Conservation (phyloP, 2,797 vertebrate genomes). For the Micrastur ruficollis region DNA sequence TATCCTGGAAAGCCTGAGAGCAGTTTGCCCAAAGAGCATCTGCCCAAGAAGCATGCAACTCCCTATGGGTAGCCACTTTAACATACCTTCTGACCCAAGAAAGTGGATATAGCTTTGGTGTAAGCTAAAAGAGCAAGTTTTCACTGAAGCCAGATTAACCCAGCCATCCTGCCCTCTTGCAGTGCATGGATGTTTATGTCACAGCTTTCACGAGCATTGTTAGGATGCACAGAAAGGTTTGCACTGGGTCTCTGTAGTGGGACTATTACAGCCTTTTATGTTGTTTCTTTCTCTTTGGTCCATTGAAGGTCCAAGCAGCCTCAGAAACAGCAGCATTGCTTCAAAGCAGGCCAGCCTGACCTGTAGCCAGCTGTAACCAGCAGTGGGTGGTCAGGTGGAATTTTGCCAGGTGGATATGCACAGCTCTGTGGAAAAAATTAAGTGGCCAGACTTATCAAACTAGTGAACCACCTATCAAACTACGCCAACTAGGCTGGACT, state of each 20-base stretch:
- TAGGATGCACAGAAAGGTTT: not conserved
- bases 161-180: not conserved
- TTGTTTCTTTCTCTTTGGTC: not conserved
- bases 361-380: not conserved
- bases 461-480: not conserved
- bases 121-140: not conserved
- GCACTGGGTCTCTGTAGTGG: accelerated
- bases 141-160: not conserved
- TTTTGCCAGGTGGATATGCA: not conserved
- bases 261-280: not conserved
- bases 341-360: not conserved
- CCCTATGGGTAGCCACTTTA: not conserved
- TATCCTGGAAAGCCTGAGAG: not conserved
- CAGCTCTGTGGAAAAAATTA: not conserved
- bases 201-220: not conserved
- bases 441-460: not conserved
- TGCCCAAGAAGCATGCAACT: not conserved
- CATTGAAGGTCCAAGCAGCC: not conserved
- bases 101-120: not conserved
- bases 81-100: not conserved
- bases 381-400: not conserved
- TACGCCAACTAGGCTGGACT: not conserved
- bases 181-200: not conserved
- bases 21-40: not conserved
- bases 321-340: not conserved